phyloP scores from a whole-genome alignment of 23 tunicate species.

The Halocynthia roretzi region DNA sequence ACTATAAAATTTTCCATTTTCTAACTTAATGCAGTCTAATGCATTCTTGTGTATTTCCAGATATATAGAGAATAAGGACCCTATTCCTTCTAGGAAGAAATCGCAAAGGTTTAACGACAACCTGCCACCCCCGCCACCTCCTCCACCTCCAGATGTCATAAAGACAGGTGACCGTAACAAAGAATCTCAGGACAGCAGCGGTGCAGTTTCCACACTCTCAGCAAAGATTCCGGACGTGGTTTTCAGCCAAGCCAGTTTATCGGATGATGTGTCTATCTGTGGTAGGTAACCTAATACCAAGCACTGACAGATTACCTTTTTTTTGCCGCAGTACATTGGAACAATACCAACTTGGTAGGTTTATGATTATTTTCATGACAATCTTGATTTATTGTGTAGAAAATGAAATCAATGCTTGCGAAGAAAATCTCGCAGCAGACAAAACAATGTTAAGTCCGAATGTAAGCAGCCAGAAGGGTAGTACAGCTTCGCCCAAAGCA shows the following conservation, averaged over 20 bases:
- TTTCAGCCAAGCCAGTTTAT: not conserved
- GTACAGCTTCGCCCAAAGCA: too few species aligned
- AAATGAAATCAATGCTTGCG: too few species aligned
- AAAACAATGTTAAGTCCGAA: too few species aligned
- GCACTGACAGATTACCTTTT: not conserved
- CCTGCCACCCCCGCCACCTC: constrained; percentile 5
- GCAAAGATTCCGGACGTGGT: constrained; percentile 4
- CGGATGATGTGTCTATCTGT: too few species aligned
- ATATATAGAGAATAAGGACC: too few species aligned
- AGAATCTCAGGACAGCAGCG: not conserved
- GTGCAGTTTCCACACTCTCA: not conserved
- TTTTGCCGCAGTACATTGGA: too few species aligned
- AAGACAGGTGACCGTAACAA: not conserved
- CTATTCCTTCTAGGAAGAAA: not conserved
- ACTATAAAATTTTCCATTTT: not conserved
- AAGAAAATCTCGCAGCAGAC: too few species aligned
- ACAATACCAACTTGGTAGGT: too few species aligned
- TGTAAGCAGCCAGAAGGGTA: too few species aligned
- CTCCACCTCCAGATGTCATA: constrained; percentile 7
- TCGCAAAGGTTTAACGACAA: constrained; percentile 14
- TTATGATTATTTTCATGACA: too few species aligned
- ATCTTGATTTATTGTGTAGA: too few species aligned
- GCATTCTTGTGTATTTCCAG: not conserved
- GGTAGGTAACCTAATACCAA: not conserved
- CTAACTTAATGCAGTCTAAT: not conserved